Conservation (phyloP, 2,113 vertebrate species). For the Macquaria ambigua region DNA sequence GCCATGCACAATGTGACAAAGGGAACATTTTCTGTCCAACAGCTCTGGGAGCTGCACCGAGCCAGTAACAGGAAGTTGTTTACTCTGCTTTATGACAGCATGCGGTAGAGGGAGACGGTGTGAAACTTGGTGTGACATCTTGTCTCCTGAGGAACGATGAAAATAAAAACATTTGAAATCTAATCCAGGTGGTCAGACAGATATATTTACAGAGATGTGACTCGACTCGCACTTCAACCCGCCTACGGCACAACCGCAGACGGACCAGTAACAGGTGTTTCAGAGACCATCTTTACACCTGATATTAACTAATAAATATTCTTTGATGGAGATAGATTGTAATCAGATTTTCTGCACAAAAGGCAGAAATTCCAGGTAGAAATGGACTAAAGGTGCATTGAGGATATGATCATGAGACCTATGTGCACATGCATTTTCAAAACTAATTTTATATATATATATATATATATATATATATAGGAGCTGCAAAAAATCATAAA, state of each 20-base stretch:
- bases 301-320: not conserved
- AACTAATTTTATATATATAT: too few relatives aligned
- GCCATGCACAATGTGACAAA: not conserved
- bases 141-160: slow-evolving; percentile 29
- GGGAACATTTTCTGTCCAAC: not conserved
- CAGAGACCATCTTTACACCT: not conserved
- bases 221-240: not conserved
- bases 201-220: slow-evolving; percentile 15
- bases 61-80: slow-evolving; percentile 36
- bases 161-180: slow-evolving; percentile 43
- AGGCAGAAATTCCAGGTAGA: not conserved
- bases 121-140: slow-evolving; percentile 45
- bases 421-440: not conserved
- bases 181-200: slow-evolving; percentile 47
- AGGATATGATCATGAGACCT: not conserved
- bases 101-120: slow-evolving; percentile 13
- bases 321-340: not conserved
- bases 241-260: not conserved
- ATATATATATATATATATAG: too few relatives aligned
- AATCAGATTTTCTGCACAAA: not conserved
- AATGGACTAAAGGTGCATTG: not conserved
- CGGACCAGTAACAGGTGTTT: not conserved
- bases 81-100: slow-evolving; percentile 31
- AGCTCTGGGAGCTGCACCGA: slow-evolving; percentile 3
- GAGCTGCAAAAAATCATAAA: not conserved